These are phyloP conservation scores for Altica lythri DNA, from an alignment of 2,888 invertebrate species.

Conservation along the genomic window DNA sequence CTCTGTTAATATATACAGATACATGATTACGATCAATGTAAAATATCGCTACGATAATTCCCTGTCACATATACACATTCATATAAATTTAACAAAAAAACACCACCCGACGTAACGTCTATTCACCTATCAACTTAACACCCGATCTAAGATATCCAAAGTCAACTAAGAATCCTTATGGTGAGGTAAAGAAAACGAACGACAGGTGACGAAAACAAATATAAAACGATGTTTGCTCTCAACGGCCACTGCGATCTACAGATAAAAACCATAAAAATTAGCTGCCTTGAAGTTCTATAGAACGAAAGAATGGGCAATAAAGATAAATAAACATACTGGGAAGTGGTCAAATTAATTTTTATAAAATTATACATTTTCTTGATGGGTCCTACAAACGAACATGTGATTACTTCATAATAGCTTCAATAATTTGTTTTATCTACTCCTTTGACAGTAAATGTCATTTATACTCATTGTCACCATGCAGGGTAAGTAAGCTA, in stretches of 20 bases:
- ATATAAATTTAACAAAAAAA: neutral
- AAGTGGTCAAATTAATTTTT: too few species aligned
- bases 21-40: too few species aligned
- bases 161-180: neutral
- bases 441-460: too few species aligned
- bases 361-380: too few species aligned
- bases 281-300: slow-evolving; percentile 35
- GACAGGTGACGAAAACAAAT: slow-evolving; percentile 43
- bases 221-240: slow-evolving; percentile 41
- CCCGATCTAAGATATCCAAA: slow-evolving; percentile 3
- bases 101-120: neutral
- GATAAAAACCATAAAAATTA: slow-evolving; percentile 40
- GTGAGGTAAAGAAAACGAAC: slow-evolving; percentile 22
- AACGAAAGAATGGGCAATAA: slow-evolving; percentile 34
- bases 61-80: too few species aligned
- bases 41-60: too few species aligned
- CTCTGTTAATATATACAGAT: too few species aligned
- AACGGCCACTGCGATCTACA: slow-evolving; percentile 36
- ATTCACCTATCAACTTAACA: slow-evolving; percentile 5
- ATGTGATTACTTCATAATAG: too few species aligned
- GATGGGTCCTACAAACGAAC: too few species aligned
- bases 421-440: too few species aligned
- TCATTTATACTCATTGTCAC: too few species aligned
- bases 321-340: slow-evolving; percentile 31
- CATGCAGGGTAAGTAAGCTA: too few species aligned